Conservation (phyloP, 2,797 vertebrate species). For the Iguana delicatissima region DNA sequence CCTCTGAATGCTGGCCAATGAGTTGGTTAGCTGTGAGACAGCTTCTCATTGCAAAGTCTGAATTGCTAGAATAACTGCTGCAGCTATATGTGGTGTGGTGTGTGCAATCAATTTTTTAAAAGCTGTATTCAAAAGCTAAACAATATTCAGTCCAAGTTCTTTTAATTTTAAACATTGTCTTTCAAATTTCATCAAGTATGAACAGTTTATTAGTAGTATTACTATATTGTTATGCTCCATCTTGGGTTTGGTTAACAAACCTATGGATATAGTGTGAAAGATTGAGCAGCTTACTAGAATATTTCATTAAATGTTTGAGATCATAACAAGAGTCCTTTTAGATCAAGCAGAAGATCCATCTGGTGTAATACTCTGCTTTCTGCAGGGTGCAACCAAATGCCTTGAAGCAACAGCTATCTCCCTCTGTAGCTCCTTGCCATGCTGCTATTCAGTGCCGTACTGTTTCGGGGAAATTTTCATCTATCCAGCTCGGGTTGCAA, state of each 20-base stretch:
- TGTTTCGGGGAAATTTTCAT: constrained; percentile 1
- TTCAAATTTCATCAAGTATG: neutral
- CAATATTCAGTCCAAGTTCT: neutral
- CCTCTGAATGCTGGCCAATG: no score
- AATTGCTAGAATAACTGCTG: neutral
- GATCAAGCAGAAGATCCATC: neutral
- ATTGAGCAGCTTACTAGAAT: neutral
- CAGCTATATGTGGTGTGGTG: no score
- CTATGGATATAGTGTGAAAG: neutral
- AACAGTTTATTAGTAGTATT: neutral
- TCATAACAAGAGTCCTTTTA: neutral
- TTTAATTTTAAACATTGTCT: neutral
- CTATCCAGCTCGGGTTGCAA: constrained; percentile 6
- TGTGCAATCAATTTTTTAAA: no score
- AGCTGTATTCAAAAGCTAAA: neutral
- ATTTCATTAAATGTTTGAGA: neutral
- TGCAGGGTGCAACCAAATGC: neutral
- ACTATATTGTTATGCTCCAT: no score
- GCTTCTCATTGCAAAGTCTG: neutral
- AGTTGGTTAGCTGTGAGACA: no score
- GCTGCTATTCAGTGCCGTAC: neutral
- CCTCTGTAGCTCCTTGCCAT: neutral
- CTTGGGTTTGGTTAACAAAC: neutral
- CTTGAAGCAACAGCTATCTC: neutral
- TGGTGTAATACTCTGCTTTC: no score